Evolutionary conservation across 2,797 vertebrate species (phyloP), one percentile per base, ranked within the genome.

Genomic region (Enteromius trimaculatus): DNA sequence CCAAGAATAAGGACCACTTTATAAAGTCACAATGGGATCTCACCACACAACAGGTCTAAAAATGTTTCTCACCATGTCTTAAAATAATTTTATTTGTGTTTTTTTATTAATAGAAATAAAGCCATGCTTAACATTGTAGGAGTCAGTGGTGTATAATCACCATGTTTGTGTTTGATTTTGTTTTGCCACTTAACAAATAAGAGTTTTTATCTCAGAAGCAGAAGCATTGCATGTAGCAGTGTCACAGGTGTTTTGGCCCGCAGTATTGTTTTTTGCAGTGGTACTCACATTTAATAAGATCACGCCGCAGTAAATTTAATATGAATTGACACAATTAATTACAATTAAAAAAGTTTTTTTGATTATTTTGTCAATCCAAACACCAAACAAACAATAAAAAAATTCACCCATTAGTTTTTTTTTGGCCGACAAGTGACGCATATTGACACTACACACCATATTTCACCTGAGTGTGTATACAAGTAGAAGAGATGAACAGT

Each of bases 1-100:
- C 96, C 19, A 95, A 98, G 85, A 96, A 97, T 90, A 99, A 99
- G 92, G 98, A 99, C 0, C 94, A 97, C 79, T 99, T 97, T 77
- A 95, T 96, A 89, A 97, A 96, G 90, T 96, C 96, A 44, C 98
- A 99, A 85, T 99, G 98, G 98, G 98, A 99, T 90, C 96, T 99
- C 88, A 99, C 98, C 77, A 99, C 98, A 0, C 98, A 99, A 85
- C 98, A 99, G 96, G 98, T 97, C 71, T 44, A 29, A 23, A 10
- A 23, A 6, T 77, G 51, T 81, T 62, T 10, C 42, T 11, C 11
- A 34, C 9, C 14, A 14, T 23, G 9, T 26, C 17, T 47, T 17
- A 78, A 58, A 23, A 26, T 14, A 14, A 23, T 19, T 8, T 17
- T 10, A 49, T 64, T 31, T 23, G 5, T 4, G 31, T 37, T 6